A percentile compares a stretch with the other conserved stretches of the same genome.
Conservation (phyloP, 2,888 invertebrate genomes). For the Sarcophaga variegata region DNA sequence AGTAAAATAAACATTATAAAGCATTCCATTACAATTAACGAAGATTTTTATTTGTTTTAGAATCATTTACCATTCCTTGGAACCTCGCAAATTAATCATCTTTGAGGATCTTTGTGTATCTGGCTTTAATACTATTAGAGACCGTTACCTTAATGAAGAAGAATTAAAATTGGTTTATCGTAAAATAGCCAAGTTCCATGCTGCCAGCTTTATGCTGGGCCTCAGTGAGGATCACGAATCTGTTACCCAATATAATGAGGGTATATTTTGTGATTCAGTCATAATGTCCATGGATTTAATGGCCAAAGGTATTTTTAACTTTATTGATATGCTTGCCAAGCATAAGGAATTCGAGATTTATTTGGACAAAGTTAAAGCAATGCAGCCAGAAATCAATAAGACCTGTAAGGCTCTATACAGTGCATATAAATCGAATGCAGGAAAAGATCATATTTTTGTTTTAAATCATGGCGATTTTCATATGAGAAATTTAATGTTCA, state of each 20-base stretch:
- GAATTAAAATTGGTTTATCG: constrained; percentile 69
- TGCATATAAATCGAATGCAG: constrained; percentile 25
- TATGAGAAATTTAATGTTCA: constrained; percentile 76
- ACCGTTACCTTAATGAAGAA: constrained; percentile 64
- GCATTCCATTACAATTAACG: not conserved
- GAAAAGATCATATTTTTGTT: constrained; percentile 68
- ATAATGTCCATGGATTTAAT: constrained; percentile 57
- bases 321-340: constrained; percentile 68
- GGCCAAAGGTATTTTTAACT: constrained; percentile 64
- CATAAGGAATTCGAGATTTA: constrained; percentile 68
- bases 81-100: constrained; percentile 69
- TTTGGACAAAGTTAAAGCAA: constrained; percentile 69
- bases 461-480: constrained; percentile 78
- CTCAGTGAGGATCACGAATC: constrained; percentile 38
- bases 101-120: constrained; percentile 66
- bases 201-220: constrained; percentile 69
- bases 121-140: constrained; percentile 67
- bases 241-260: constrained; percentile 57
- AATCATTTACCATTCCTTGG: constrained; percentile 64
- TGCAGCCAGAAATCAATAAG: constrained; percentile 60
- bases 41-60: not conserved
- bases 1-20: not conserved
- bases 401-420: constrained; percentile 43
- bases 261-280: constrained; percentile 36
- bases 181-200: constrained; percentile 75